Percentiles rank a stretch among this genome's conserved stretches.
Evolutionary conservation across 2,113 vertebrate genomes (phyloP).

Genomic region (Gila orcuttii): DNA sequence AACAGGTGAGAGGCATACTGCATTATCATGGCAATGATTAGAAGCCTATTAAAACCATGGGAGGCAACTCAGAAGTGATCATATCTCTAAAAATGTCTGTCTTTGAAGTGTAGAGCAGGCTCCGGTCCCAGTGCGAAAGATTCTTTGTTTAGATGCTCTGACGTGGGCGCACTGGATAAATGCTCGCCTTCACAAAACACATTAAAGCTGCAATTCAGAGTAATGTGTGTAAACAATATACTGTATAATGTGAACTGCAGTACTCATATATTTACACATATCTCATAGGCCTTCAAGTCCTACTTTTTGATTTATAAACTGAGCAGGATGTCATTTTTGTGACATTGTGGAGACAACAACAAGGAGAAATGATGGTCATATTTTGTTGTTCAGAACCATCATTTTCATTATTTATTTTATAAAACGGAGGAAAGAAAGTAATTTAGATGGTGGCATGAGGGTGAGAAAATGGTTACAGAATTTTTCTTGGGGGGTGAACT

Average conservation of each 20-base stretch:
- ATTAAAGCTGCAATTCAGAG: neutral
- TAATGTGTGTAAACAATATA: slow-evolving; percentile 13
- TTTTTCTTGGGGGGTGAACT: neutral
- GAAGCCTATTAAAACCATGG: slow-evolving; percentile 36
- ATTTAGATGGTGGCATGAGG: no score
- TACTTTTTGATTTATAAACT: neutral
- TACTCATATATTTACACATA: neutral
- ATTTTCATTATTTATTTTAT: neutral
- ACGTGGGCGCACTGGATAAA: slow-evolving; percentile 23
- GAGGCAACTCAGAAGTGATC: slow-evolving; percentile 34
- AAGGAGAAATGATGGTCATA: neutral
- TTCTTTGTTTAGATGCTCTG: slow-evolving; percentile 39
- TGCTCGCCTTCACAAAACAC: slow-evolving; percentile 2
- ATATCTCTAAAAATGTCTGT: slow-evolving; percentile 39
- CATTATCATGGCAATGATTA: slow-evolving; percentile 63
- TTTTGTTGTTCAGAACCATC: neutral
- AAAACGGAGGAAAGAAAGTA: neutral
- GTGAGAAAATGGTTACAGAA: no score
- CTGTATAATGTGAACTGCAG: neutral
- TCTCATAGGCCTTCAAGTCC: neutral
- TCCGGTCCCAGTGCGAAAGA: neutral
- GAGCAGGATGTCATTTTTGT: neutral
- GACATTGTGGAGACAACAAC: neutral
- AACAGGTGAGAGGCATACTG: slow-evolving; percentile 64
- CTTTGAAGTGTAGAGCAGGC: slow-evolving; percentile 48